Base-by-base conservation (phyloP, 2,113 vertebrate species). In the Barbus barbus region DNA sequence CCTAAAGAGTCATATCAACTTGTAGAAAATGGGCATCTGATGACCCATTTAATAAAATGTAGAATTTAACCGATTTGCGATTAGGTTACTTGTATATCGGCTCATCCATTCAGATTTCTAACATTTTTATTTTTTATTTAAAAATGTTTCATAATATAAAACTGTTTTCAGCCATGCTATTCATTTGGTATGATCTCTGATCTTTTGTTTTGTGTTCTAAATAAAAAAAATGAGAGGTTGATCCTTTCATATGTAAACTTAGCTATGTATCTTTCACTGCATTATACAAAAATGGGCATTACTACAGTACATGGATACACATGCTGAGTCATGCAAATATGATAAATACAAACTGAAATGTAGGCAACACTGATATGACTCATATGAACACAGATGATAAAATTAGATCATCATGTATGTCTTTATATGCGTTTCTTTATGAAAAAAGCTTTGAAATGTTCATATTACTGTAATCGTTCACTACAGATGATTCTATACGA, bases 391-490 rank as follows among this genome's bases (percentile, higher is more conserved):
- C 26, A 18, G 26, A 72, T 58, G 38, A 56, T 8, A 2, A 81
- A 90, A 89, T 85, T 76, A 67, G 86, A 78, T 86, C 86, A 87
- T 7, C 72, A 79, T 69, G 31, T 36, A 20, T 67, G 8, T 38
- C 1, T 22, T 8, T 38, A 41, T 38, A 41, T 44, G 11, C 1
- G 44, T 46, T 46, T 46, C 12, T 46, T 6, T 16, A 31, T 8
- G n/a, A 16, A 20, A n/a, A 1, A 22, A n/a, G 9, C 33, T 36
- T 36, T n/a, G 33, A 71, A 71, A 18, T 38, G 9, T 5, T 11
- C 33, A 9, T 38, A 9, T 2, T 0, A 6, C 33, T 41, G 11
- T 4, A 61, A 13, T 22, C 2, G 56, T 8, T n/a, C 20, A 58
- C 56, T n/a, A 22, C 20, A 22, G 22, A 9, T n/a, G 22, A 9